Evolutionary conservation across 2,888 invertebrate genomes (phyloP).

Genomic region (Phorcus lineatus): DNA sequence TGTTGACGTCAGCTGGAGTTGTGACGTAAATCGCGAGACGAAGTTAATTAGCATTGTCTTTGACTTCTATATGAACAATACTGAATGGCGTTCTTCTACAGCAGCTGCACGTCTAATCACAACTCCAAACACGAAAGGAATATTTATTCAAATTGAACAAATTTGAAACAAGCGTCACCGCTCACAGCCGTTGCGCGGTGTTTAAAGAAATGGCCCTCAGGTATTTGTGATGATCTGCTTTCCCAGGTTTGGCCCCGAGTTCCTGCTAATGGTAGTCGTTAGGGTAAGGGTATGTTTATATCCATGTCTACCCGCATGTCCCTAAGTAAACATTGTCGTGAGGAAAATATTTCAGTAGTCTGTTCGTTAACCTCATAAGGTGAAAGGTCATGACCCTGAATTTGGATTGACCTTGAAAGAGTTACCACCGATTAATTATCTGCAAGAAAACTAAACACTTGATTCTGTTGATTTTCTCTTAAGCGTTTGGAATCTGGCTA

Average conservation of each 20-base stretch:
- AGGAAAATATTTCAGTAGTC: neutral
- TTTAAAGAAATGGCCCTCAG: neutral
- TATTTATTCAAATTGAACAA: slow-evolving; percentile 7
- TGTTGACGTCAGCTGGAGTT: too few relatives aligned
- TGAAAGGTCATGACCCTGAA: neutral
- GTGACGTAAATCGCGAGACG: neutral
- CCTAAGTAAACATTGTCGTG: neutral
- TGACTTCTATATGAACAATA: neutral
- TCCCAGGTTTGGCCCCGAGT: neutral
- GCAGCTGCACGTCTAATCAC: neutral
- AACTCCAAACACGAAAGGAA: neutral
- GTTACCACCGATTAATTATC: too few relatives aligned
- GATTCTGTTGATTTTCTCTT: too few relatives aligned
- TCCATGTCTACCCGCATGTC: neutral
- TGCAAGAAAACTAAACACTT: too few relatives aligned
- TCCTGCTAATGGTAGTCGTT: neutral
- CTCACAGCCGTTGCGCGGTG: neutral
- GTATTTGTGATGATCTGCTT: neutral
- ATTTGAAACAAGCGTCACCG: neutral
- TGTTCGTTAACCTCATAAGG: neutral
- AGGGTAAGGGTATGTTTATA: neutral
- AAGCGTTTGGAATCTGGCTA: too few relatives aligned
- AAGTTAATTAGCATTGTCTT: neutral
- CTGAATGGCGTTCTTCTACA: neutral
- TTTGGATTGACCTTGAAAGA: too few relatives aligned